These are phyloP conservation scores for Rhimphoctona megacephalus DNA, from an alignment of 2,888 invertebrate genomes.

Conservation along the genomic window DNA sequence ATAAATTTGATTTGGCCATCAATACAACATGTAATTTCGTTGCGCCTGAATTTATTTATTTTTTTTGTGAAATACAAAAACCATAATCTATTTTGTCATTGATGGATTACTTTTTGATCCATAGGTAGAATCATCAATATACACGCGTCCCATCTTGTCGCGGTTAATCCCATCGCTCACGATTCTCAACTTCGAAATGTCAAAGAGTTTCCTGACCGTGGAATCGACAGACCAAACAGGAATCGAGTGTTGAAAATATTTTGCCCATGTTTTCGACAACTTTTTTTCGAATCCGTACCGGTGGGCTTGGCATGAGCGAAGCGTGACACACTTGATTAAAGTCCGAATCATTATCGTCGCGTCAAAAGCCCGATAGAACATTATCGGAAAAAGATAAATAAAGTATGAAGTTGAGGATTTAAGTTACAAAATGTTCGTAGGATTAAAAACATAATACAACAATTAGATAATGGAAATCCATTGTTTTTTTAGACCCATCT, in stretches of 20 bases:
- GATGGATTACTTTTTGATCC: conserved; percentile 24
- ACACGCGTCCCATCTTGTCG: conserved; percentile 12
- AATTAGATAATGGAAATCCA: background rate
- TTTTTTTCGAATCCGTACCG: background rate
- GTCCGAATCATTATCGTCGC: background rate
- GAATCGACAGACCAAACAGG: background rate
- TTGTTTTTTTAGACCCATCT: background rate
- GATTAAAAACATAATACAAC: background rate
- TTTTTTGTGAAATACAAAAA: conserved; percentile 9
- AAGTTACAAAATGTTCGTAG: background rate
- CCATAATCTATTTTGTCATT: conserved; percentile 38
- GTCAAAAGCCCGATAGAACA: background rate
- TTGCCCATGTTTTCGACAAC: conserved; percentile 15
- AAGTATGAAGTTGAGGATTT: background rate
- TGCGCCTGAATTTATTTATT: background rate
- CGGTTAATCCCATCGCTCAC: conserved; percentile 16
- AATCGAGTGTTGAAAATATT: conserved; percentile 2
- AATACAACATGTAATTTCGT: background rate
- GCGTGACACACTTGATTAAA: background rate
- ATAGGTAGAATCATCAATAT: conserved; percentile 16
- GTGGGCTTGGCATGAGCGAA: background rate
- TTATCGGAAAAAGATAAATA: background rate
- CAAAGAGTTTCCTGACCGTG: conserved; percentile 22
- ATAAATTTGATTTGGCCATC: background rate
- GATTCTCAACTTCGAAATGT: conserved; percentile 28